These are phyloP conservation scores for Helleia helle DNA, from an alignment of 2,888 invertebrate species.

Conservation along the genomic window DNA sequence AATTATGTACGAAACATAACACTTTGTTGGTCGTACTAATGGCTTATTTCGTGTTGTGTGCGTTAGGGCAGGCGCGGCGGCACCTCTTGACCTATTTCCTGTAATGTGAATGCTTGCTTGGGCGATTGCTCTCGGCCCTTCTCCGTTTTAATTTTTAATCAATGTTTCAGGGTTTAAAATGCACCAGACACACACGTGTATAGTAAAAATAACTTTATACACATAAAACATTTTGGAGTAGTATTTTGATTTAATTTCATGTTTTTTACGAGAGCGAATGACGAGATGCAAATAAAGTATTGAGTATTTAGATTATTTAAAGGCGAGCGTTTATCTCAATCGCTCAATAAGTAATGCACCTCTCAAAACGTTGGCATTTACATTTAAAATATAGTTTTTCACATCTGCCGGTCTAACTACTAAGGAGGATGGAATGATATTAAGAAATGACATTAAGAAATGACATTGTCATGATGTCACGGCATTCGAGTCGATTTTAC, in stretches of 20 bases:
- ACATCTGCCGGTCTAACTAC: too few relatives aligned
- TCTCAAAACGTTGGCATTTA: too few relatives aligned
- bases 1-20: neutral
- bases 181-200: neutral
- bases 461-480: too few relatives aligned
- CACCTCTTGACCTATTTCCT: conserved; percentile 18
- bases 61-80: conserved; percentile 14
- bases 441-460: too few relatives aligned
- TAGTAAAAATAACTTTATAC: neutral
- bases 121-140: conserved; percentile 9
- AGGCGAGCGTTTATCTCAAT: too few relatives aligned
- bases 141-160: conserved; percentile 11
- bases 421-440: too few relatives aligned
- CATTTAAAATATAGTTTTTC: too few relatives aligned
- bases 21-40: conserved; percentile 5
- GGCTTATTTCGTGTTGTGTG: conserved; percentile 11
- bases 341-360: too few relatives aligned
- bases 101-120: conserved; percentile 10
- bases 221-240: neutral
- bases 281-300: too few relatives aligned
- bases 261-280: too few relatives aligned
- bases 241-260: neutral
- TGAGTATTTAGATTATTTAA: too few relatives aligned
- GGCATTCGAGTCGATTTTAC: too few relatives aligned
- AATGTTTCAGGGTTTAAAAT: neutral